A percentile compares a stretch with the other conserved stretches of the same genome.
phyloP scores from a whole-genome alignment of 2,888 invertebrate species.

The Drosophila kuntzei region DNA sequence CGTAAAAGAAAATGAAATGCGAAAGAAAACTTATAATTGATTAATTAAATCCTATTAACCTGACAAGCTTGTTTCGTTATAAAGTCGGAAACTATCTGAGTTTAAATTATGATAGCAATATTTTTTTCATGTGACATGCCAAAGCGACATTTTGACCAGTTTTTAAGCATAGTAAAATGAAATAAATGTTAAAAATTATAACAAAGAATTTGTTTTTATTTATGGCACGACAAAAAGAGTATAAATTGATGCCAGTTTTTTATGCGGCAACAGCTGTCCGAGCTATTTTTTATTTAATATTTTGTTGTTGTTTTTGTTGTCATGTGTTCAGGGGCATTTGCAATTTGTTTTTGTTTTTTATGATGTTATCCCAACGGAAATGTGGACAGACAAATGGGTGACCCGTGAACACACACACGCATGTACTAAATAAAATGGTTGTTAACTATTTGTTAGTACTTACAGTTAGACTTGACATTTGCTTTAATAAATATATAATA shows the following conservation, averaged over 20 bases:
- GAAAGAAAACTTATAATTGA: conserved; percentile 32
- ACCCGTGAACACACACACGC: conserved; percentile 11
- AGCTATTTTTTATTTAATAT: conserved; percentile 7
- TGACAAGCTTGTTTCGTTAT: conserved; percentile 32
- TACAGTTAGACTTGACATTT: conserved; percentile 51
- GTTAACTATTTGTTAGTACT: conserved; percentile 48
- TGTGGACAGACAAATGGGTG: conserved; percentile 36
- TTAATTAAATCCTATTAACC: conserved; percentile 45
- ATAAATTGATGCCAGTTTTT: conserved; percentile 41
- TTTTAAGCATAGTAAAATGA: conserved; percentile 33
- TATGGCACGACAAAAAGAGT: conserved; percentile 39
- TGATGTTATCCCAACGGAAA: conserved; percentile 35
- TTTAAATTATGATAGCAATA: conserved; percentile 30
- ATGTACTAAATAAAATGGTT: conserved; percentile 17
- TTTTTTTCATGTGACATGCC: neutral
- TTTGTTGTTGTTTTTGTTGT: conserved; percentile 5
- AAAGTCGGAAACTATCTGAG: conserved; percentile 29
- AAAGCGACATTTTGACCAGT: conserved; percentile 27
- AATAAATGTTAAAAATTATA: conserved; percentile 56
- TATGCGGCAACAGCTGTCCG: conserved; percentile 18
- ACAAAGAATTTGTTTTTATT: conserved; percentile 59
- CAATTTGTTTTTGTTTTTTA: conserved; percentile 34
- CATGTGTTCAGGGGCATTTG: conserved; percentile 5
- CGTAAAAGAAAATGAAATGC: conserved; percentile 40
- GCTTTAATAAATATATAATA: conserved; percentile 18